Percentiles rank a stretch among this genome's conserved stretches.
These are phyloP conservation scores for Oligia latruncula DNA, from an alignment of 2,888 invertebrate species.

Conservation along the genomic window DNA sequence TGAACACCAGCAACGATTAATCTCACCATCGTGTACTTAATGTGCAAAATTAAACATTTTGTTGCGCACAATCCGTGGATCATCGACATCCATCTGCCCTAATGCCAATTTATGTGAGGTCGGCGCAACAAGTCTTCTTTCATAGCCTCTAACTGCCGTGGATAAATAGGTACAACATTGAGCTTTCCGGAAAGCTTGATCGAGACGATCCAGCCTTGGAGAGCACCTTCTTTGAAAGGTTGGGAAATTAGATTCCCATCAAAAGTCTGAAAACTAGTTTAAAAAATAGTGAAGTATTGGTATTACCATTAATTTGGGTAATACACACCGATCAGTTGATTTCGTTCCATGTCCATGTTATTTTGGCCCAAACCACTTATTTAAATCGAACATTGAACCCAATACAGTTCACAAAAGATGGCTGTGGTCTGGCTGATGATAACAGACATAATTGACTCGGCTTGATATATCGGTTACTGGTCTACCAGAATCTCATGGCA, in stretches of 20 bases:
- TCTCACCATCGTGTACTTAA: neutral
- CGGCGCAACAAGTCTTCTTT: slow-evolving; percentile 13
- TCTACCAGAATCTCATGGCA: too few relatives aligned
- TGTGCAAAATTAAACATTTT: neutral
- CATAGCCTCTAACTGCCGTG: too few relatives aligned
- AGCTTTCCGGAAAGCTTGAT: neutral
- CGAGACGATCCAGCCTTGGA: neutral
- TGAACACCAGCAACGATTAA: too few relatives aligned
- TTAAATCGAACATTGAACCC: neutral
- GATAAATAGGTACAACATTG: neutral
- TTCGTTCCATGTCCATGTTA: neutral
- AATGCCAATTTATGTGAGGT: slow-evolving; percentile 5
- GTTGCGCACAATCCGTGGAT: neutral
- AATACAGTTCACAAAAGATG: too few relatives aligned
- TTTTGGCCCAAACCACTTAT: neutral
- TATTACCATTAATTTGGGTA: neutral
- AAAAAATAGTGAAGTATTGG: neutral
- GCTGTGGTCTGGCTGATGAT: neutral
- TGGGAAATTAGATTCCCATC: neutral
- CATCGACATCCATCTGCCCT: neutral
- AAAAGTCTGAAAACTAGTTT: neutral
- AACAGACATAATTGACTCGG: neutral
- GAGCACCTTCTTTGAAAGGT: too few relatives aligned
- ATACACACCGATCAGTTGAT: too few relatives aligned
- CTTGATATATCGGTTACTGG: too few relatives aligned